A percentile compares a stretch with the other conserved stretches of the same genome.
phyloP scores from a whole-genome alignment of 2,797 vertebrate genomes.

The Antrozous pallidus region DNA sequence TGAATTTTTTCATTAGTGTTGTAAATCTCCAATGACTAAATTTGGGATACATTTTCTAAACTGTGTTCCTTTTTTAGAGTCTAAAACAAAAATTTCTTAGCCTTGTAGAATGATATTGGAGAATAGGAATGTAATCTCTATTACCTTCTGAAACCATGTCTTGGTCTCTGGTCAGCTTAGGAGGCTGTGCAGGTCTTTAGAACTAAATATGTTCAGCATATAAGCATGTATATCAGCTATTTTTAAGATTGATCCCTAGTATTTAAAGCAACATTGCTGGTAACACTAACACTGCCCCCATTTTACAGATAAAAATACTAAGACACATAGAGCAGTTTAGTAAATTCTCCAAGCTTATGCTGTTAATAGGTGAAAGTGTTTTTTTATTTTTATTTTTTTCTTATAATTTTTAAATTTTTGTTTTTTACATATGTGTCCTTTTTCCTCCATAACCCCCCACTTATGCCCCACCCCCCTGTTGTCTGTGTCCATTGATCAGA shows the following conservation, averaged over 20 bases:
- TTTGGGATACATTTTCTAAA: conserved; percentile 3
- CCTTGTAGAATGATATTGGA: neutral
- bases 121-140: neutral
- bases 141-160: neutral
- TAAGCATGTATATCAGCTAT: neutral
- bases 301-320: conserved; percentile 1
- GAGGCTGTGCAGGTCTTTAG: neutral
- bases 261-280: neutral
- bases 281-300: neutral
- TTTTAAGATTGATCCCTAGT: neutral
- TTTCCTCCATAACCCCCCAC: too few relatives aligned
- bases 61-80: neutral
- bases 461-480: too few relatives aligned
- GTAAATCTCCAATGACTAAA: neutral
- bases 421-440: too few relatives aligned
- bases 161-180: neutral
- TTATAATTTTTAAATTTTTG: too few relatives aligned
- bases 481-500: too few relatives aligned
- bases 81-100: neutral
- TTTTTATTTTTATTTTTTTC: too few relatives aligned
- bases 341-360: neutral
- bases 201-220: neutral
- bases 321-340: neutral
- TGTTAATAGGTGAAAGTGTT: neutral
- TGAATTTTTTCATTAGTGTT: neutral